Conservation (phyloP, 1,140 invertebrate genomes). For the Lasioglossum baleicum region DNA sequence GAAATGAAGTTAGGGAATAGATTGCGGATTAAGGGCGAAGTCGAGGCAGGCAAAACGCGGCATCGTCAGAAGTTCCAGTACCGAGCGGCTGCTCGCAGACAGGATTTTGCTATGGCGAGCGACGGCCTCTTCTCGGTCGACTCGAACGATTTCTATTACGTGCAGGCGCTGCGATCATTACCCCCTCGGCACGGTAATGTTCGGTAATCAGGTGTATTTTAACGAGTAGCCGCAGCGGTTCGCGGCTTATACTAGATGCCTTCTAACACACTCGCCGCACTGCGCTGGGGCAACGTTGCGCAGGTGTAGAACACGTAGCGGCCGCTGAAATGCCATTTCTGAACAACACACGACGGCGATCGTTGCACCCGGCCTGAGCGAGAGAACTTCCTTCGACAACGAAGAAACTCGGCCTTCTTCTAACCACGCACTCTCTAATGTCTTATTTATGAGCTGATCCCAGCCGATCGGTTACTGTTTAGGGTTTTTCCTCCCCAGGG, state of each 20-base stretch:
- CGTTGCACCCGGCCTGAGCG: conserved; percentile 42
- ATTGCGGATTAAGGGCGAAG: too few species aligned
- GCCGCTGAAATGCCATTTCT: conserved; percentile 54
- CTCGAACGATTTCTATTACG: conserved; percentile 55
- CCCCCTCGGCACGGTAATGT: conserved; percentile 56
- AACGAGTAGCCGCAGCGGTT: conserved; percentile 54
- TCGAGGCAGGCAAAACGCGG: too few species aligned
- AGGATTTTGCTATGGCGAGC: background rate
- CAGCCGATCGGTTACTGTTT: background rate
- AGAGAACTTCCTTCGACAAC: conserved; percentile 25
- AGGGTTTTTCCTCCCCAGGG: background rate
- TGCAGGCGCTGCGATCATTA: conserved; percentile 57
- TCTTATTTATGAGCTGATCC: background rate
- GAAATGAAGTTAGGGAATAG: too few species aligned
- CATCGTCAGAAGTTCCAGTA: too few species aligned
- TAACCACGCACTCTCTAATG: background rate
- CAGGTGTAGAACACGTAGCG: conserved; percentile 35
- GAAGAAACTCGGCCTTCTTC: background rate
- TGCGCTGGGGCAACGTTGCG: background rate
- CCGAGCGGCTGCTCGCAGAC: too few species aligned
- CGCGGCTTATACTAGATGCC: conserved; percentile 27
- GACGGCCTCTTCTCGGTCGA: conserved; percentile 5
- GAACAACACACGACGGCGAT: conserved; percentile 32
- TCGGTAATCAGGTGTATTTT: conserved; percentile 64
- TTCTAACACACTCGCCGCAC: conserved; percentile 12